Evolutionary conservation across 2,113 vertebrate species (phyloP).

Genomic region (Lynx canadensis): DNA sequence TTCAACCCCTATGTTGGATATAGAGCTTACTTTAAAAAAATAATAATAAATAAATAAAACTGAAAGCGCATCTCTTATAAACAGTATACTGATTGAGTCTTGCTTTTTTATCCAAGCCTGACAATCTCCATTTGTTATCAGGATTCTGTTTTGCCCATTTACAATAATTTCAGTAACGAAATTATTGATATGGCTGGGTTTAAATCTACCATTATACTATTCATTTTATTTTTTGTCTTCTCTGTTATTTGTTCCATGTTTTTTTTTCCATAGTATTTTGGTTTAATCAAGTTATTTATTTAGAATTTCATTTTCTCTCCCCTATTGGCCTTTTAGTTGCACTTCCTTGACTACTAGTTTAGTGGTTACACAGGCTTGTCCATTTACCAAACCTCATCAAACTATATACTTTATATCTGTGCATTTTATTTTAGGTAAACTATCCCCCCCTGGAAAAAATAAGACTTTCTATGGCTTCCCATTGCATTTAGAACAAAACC

Average conservation of each 20-base stretch:
- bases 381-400: neutral
- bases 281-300: neutral
- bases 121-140: slow-evolving; percentile 15
- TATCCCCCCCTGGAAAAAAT: neutral
- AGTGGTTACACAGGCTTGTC: neutral
- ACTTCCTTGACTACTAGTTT: neutral
- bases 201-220: neutral
- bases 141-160: slow-evolving; percentile 6
- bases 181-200: neutral
- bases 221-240: slow-evolving; percentile 6
- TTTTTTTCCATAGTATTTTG: neutral
- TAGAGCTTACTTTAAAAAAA: neutral
- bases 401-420: neutral
- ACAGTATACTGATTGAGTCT: neutral
- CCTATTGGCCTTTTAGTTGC: neutral
- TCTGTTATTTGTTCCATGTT: neutral
- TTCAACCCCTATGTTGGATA: neutral
- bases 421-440: neutral
- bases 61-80: neutral
- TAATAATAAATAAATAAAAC: neutral
- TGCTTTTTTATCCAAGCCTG: neutral
- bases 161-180: neutral
- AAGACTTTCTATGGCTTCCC: neutral
- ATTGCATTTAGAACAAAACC: neutral
- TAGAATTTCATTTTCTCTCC: neutral